Base-by-base conservation (phyloP, 1,140 invertebrate genomes). In the Macrosteles quadrilineatus region DNA sequence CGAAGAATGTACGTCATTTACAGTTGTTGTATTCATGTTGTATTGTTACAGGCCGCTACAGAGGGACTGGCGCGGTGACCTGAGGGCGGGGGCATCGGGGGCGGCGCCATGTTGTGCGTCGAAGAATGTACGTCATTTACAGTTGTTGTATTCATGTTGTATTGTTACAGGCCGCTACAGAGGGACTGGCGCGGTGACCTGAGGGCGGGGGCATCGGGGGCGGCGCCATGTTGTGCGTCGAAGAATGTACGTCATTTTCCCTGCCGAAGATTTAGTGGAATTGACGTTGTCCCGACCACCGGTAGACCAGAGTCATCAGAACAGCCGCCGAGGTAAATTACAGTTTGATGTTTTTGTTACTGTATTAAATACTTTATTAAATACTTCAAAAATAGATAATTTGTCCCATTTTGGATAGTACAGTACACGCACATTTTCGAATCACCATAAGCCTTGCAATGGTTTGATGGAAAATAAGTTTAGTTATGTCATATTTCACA, bases 171-270 rank as follows among this genome's bases (percentile, higher is more conserved):
- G 31, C 14, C 27, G 30, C 31, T 63, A 27, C 27, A 17, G 59
- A 27, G 17, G 29, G 59, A 25, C n/a, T n/a, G n/a, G n/a, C n/a
- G n/a, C n/a, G n/a, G n/a, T n/a, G 64, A 66, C 66, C 53, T 72
- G 21, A 73, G 32, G 68, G 67, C 40, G 67, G 30, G 50, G 32
- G 45, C 30, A 55, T 21, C 27, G 25, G 27, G 32, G 50, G 50
- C 67, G 74, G 74, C 59, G 73, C 76, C 62, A 74, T 75, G 74
- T 73, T 73, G 74, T 69, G 72, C 69, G 66, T 53, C 71, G 74
- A 72, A 75, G 74, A 70, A 75, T 75, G 74, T 75, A 75, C 70
- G 74, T 75, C 74, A 75, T 75, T 72, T 75, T 75, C 69, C 74
- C 74, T 71, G 74, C 74, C 68, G 74, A 75, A 73, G 74, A 75